Base-by-base conservation (phyloP, 1,140 invertebrate species). In the Diploscapter pachys region DNA sequence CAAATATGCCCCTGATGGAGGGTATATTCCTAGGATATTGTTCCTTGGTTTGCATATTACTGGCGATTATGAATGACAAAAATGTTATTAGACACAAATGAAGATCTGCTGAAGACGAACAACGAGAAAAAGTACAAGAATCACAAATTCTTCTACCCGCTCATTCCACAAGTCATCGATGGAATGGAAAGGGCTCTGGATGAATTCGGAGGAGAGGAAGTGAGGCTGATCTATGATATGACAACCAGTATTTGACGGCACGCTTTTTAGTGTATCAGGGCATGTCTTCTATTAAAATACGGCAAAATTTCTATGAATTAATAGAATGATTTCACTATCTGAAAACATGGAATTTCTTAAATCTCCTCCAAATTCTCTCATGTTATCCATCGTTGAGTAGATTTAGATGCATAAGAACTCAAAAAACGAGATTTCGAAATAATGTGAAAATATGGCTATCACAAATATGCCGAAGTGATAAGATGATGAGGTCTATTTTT, bases 1-100 rank as follows among this genome's bases (percentile, higher is more conserved):
- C 6, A 77, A 83, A 55, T 84, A 83, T 66, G 76, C 82, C 8
- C 83, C 83, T n/a, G 83, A 84, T 78, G 83, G 83, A 5, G 63
- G 78, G 49, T 84, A 84, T 68, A 84, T 84, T 56, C 83, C 83
- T 13, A 73, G 83, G 72, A 75, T 84, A 51, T 78, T 84, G 52
- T 83, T 84, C 75, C 69, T 83, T 31, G 80, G 82, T 84, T 82
- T 31, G 31, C 81, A 9, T 13, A 31, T 50, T 6, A 11, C 8
- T 63, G 51, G n/a, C 57, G 3, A 31, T 5, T 8, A 11, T 63
- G 70, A n/a, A 51, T 1, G 9, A 50, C 53, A 53, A 5, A 55
- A 63, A 3, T 69, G 3, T 48, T 85, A 31, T 31, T 55, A 84
- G 84, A 85, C 57, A 81, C 83, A 64, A 61, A 83, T 9, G 82